phyloP scores from a whole-genome alignment of 2,888 invertebrate genomes.

The Chloroclystis v-ata region DNA sequence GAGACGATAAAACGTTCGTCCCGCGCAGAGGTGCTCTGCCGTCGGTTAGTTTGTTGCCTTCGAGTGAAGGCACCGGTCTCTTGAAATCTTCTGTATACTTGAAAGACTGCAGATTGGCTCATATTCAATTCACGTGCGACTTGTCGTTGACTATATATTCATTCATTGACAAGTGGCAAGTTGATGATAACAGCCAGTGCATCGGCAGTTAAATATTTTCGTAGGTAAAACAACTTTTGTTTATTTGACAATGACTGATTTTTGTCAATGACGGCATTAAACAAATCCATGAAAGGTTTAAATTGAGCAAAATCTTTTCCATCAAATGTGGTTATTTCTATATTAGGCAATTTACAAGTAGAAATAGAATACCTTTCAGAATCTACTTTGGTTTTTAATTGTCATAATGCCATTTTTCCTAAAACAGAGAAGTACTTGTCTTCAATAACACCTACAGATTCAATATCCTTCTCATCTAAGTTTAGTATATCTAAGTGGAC shows the following conservation, averaged over 20 bases:
- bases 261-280: background rate
- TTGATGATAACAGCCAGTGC: background rate
- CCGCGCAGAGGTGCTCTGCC: too few species aligned
- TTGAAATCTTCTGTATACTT: too few species aligned
- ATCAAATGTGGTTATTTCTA: background rate
- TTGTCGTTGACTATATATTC: too few species aligned
- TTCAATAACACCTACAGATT: too few species aligned
- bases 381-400: background rate
- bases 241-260: background rate
- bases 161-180: background rate
- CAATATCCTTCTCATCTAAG: background rate
- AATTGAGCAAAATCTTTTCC: background rate
- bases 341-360: background rate
- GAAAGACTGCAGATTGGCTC: too few species aligned
- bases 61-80: too few species aligned
- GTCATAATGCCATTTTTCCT: background rate
- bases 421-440: background rate
- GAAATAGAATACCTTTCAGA: background rate
- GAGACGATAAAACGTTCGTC: too few species aligned
- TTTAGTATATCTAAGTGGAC: constrained; percentile 7
- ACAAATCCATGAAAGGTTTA: background rate
- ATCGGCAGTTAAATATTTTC: background rate
- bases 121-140: too few species aligned
- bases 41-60: too few species aligned
- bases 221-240: background rate